Evolutionary conservation across 1,140 invertebrate genomes (phyloP).

Genomic region (Hetaerina americana): DNA sequence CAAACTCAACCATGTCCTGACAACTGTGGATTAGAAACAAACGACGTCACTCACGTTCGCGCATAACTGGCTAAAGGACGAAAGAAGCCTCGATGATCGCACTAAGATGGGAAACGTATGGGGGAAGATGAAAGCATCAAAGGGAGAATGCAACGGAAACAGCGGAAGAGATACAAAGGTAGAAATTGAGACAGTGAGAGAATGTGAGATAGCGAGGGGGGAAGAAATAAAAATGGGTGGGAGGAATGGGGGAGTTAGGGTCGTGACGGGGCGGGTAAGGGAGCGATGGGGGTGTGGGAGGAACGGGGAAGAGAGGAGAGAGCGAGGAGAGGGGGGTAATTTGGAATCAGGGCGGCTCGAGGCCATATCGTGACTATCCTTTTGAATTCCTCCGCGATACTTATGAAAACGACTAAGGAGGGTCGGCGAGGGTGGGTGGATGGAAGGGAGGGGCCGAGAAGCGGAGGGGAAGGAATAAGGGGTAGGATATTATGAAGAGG

Average conservation of each 20-base stretch:
- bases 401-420: neutral
- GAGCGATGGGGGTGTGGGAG: slow-evolving; percentile 18
- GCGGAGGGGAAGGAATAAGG: neutral
- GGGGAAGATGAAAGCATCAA: no score
- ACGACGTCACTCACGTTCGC: no score
- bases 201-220: no score
- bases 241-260: slow-evolving; percentile 22
- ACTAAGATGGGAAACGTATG: no score
- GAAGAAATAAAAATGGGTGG: slow-evolving; percentile 20
- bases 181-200: no score
- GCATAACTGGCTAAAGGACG: no score
- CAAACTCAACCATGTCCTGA: no score
- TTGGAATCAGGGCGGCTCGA: slow-evolving; percentile 19
- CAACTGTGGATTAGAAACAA: no score
- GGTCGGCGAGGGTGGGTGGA: slow-evolving; percentile 3
- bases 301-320: slow-evolving; percentile 10
- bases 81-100: no score
- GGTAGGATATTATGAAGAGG: no score
- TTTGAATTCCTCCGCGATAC: slow-evolving; percentile 8
- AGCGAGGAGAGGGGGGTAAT: slow-evolving; percentile 8
- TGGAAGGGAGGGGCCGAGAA: slow-evolving; percentile 10
- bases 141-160: no score
- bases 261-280: slow-evolving; percentile 22
- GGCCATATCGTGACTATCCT: slow-evolving; percentile 10
- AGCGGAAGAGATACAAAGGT: no score